These are phyloP conservation scores for Burhinus bistriatus DNA, from an alignment of 2,113 vertebrate genomes.

Conservation along the genomic window DNA sequence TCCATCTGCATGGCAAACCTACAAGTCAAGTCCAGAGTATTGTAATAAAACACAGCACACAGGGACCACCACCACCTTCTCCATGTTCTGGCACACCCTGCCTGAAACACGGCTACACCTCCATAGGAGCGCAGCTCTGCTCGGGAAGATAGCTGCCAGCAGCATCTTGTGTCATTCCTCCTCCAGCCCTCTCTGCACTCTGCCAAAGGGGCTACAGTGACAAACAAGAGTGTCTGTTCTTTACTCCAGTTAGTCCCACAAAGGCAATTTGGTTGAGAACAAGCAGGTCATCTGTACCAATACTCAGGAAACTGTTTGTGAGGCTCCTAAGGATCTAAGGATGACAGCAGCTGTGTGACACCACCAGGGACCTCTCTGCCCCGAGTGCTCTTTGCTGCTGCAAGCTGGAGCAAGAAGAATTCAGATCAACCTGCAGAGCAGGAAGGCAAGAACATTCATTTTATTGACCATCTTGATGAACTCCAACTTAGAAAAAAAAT, in stretches of 20 bases:
- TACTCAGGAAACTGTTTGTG: not conserved
- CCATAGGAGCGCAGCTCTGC: not conserved
- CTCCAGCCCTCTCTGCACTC: not conserved
- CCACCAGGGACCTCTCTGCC: not conserved
- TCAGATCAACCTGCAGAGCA: not conserved
- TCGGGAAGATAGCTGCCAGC: fast-evolving
- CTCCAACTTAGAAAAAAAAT: not conserved
- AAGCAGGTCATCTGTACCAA: not conserved
- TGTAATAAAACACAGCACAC: not conserved
- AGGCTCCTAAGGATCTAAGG: not conserved
- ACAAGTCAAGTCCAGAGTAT: not conserved
- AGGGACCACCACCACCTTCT: not conserved
- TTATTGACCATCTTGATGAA: not conserved
- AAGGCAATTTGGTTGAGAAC: not conserved
- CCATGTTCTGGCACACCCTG: not conserved
- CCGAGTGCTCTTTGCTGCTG: fast-evolving
- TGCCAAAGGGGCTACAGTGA: not conserved
- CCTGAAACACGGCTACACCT: not conserved
- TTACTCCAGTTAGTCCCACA: not conserved
- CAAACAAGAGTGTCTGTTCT: not conserved
- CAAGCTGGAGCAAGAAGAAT: not conserved
- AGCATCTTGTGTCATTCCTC: not conserved
- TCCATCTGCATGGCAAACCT: not conserved
- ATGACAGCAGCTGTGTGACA: not conserved
- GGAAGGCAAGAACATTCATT: not conserved